Conservation (phyloP, 2,113 vertebrate species). For the Urocynchramus pylzowi region DNA sequence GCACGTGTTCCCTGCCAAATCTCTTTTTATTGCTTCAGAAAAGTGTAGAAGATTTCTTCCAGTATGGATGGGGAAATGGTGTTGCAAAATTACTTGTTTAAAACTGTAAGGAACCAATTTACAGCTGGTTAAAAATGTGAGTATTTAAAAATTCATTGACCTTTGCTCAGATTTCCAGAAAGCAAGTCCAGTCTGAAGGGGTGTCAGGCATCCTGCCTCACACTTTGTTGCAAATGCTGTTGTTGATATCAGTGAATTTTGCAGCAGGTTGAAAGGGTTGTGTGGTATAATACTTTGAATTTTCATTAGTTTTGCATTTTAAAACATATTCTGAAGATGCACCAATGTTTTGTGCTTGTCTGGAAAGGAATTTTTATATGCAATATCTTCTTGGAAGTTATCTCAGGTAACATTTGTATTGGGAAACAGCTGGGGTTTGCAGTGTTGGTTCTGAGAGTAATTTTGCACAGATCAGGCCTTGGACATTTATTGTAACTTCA, state of each 20-base stretch:
- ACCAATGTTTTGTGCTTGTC: background rate
- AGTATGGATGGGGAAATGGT: accelerated
- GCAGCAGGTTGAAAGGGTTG: background rate
- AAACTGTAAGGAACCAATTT: background rate
- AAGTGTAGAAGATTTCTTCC: background rate
- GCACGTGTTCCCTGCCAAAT: background rate
- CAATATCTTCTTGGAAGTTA: background rate
- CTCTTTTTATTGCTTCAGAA: background rate
- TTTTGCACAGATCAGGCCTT: background rate
- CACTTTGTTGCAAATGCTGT: background rate
- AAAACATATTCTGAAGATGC: accelerated
- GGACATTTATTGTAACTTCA: accelerated
- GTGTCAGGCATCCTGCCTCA: background rate
- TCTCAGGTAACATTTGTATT: background rate
- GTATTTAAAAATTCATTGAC: background rate
- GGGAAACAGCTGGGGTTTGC: background rate
- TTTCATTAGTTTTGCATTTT: background rate
- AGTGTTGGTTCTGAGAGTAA: background rate
- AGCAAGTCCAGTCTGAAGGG: accelerated
- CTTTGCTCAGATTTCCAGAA: background rate
- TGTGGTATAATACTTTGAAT: background rate
- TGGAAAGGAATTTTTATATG: background rate
- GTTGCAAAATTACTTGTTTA: background rate
- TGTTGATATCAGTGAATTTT: background rate
- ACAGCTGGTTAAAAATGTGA: background rate